Conservation (phyloP, 2,113 vertebrate genomes). For the Limanda limanda region DNA sequence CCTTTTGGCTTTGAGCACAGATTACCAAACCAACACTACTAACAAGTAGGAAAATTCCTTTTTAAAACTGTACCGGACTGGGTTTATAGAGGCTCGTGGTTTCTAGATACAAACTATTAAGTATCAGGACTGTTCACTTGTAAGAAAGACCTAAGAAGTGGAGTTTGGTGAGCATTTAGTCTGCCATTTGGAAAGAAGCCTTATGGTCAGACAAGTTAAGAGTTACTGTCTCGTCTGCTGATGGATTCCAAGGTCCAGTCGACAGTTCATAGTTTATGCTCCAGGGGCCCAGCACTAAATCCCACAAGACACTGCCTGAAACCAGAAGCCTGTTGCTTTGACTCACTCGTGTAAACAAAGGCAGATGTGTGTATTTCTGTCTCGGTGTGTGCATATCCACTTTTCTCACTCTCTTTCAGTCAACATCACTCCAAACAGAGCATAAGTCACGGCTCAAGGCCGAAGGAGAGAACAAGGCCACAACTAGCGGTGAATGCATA, state of each 20-base stretch:
- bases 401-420: constrained; percentile 35
- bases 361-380: constrained; percentile 34
- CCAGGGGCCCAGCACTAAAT: constrained; percentile 49
- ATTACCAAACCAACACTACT: neutral
- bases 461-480: constrained; percentile 25
- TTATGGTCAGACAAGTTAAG: constrained; percentile 20
- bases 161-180: neutral
- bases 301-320: constrained; percentile 60
- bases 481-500: constrained; percentile 4
- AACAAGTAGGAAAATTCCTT: too few species aligned
- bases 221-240: constrained; percentile 40
- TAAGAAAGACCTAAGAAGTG: neutral
- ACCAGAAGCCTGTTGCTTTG: constrained; percentile 62
- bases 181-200: constrained; percentile 28
- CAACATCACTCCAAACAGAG: constrained; percentile 37
- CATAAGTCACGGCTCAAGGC: constrained; percentile 45
- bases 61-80: neutral
- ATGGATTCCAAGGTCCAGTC: constrained; percentile 47
- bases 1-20: too few species aligned
- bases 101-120: neutral
- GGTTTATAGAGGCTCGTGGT: too few species aligned
- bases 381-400: constrained; percentile 5
- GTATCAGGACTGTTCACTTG: neutral
- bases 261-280: constrained; percentile 63
- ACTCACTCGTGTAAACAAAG: constrained; percentile 60